Evolutionary conservation across 2,113 vertebrate species (phyloP), one percentile per base, ranked within the genome.

Genomic region (Chaetorhynchus papuensis): DNA sequence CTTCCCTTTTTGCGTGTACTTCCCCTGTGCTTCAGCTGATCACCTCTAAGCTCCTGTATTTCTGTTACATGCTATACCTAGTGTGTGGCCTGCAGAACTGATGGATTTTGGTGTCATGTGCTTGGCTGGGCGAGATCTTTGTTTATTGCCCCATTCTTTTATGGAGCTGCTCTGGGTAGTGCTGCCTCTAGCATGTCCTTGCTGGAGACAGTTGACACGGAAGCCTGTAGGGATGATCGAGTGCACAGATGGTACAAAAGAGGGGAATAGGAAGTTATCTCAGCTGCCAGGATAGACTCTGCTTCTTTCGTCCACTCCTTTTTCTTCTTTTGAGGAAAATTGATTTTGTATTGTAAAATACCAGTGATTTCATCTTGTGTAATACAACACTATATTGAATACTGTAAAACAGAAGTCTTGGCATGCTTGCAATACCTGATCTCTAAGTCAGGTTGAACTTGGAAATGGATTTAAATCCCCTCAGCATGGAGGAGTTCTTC

Each of bases 21-120:
- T 94, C 17, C 26, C 22, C 28, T 80, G 5, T 52, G n/a, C 57
- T 64, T 80, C 76, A 69, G 33, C 56, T 88, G 49, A 18, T 90
- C 0, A 1, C 19, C 41, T 8, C 0, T 22, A 45, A 39, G 16
- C 63, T 87, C 30, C 56, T 69, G 4, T 47, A 15, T 91, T 70
- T 77, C 20, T 77, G 7, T 63, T 84, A 26, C 18, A 2, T 70
- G 18, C 30, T 89, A 0, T 54, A 71, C 42, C 28, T 75, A 20
- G 47, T 3, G 1, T 65, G 92, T n/a, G n/a, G 31, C 54, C 54
- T 77, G 66, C 53, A 74, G 54, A 70, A 59, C 33, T 24, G 37
- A 47, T 70, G 23, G 30, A 63, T 71, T 63, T 59, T 45, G 9
- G 12, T 86, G 41, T 72, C 16, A 69, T 9, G 4, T 89, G 28